phyloP scores from a whole-genome alignment of 2,113 vertebrate species.

The Silurus meridionalis region DNA sequence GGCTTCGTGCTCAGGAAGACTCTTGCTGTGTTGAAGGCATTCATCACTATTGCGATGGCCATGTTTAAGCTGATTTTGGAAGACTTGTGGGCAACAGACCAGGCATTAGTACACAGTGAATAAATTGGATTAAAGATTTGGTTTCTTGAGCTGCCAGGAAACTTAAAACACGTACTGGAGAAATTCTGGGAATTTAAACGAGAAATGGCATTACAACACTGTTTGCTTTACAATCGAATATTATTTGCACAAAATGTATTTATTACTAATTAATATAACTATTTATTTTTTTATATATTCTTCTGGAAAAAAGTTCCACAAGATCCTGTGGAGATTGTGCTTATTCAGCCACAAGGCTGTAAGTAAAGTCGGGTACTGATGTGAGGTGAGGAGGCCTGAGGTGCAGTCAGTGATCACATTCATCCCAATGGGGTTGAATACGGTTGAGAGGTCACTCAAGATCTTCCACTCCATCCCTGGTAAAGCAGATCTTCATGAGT shows the following conservation, averaged over 20 bases:
- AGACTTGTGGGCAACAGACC: neutral
- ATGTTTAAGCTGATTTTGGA: neutral
- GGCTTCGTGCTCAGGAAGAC: conserved; percentile 25
- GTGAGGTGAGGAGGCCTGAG: too few species aligned
- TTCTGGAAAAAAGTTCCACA: too few species aligned
- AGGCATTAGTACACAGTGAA: neutral
- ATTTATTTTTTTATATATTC: too few species aligned
- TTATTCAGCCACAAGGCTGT: too few species aligned
- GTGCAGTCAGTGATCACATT: too few species aligned
- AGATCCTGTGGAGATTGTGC: too few species aligned
- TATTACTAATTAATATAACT: too few species aligned
- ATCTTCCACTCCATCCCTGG: too few species aligned
- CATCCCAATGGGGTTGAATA: too few species aligned
- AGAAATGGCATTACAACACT: neutral
- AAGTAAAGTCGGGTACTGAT: too few species aligned
- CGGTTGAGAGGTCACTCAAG: too few species aligned
- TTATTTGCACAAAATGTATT: neutral
- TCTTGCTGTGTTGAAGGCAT: conserved; percentile 24
- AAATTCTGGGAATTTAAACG: neutral
- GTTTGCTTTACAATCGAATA: neutral
- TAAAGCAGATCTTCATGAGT: too few species aligned
- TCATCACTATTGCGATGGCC: neutral
- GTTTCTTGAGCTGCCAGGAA: neutral
- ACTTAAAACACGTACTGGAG: neutral
- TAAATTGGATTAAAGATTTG: neutral